phyloP scores from a whole-genome alignment of 2,888 invertebrate genomes.

The Apeira syringaria region DNA sequence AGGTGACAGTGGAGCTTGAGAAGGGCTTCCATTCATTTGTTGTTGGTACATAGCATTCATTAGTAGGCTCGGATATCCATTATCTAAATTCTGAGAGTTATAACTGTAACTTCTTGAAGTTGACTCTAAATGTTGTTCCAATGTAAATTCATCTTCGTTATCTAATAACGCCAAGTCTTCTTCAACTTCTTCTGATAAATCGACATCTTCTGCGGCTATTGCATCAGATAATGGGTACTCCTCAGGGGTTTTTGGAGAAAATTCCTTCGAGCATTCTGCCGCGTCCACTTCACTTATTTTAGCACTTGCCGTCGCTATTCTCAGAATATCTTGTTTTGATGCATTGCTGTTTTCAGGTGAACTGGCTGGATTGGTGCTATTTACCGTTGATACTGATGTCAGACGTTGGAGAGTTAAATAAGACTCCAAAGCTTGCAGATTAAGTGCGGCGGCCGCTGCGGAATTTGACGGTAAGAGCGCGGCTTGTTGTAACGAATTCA shows the following conservation, averaged over 20 bases:
- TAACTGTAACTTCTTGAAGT: conserved; percentile 71
- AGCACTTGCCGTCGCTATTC: conserved; percentile 83
- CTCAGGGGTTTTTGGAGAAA: conserved; percentile 76
- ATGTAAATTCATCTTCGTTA: conserved; percentile 88
- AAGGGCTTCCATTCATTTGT: conserved; percentile 76
- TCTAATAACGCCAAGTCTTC: conserved; percentile 90
- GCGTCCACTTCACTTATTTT: conserved; percentile 76
- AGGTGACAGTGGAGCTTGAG: conserved; percentile 72
- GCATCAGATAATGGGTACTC: conserved; percentile 77
- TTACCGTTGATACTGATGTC: conserved; percentile 86
- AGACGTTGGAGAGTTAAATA: conserved; percentile 92
- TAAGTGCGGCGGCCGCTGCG: conserved; percentile 92
- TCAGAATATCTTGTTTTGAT: conserved; percentile 87
- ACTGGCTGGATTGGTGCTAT: conserved; percentile 58
- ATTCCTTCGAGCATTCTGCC: conserved; percentile 62
- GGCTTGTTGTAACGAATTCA: conserved; percentile 92
- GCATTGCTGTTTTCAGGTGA: conserved; percentile 61
- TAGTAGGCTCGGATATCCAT: conserved; percentile 87
- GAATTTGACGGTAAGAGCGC: conserved; percentile 92
- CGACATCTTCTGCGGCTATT: conserved; percentile 85
- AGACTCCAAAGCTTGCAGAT: conserved; percentile 93
- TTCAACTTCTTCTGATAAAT: conserved; percentile 88
- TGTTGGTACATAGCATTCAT: conserved; percentile 87
- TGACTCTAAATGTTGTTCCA: conserved; percentile 80
- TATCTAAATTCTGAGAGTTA: conserved; percentile 84